Evolutionary conservation across 2,797 vertebrate species (phyloP).

Genomic region (Lacerta viridis): DNA sequence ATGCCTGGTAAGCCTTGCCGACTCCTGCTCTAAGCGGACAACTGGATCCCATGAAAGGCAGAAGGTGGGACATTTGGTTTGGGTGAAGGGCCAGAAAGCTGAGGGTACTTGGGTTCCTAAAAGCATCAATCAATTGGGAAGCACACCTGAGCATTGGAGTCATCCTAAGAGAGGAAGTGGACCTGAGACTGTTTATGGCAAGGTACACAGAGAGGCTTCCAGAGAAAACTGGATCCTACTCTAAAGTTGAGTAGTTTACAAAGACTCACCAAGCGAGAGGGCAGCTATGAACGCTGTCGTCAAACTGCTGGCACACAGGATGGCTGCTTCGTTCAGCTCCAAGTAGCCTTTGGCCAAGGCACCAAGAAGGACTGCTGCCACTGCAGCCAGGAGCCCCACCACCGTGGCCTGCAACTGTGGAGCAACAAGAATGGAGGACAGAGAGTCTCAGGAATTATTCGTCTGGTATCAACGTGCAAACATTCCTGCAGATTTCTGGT

Average conservation of each 20-base stretch:
- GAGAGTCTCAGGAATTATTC: constrained; percentile 25
- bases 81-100: not conserved
- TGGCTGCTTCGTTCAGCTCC: constrained; percentile 87
- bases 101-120: not conserved
- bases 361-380: constrained; percentile 90
- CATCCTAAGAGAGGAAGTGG: not conserved
- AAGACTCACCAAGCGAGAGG: constrained; percentile 88
- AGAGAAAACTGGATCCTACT: not conserved
- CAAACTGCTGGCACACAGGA: constrained; percentile 95
- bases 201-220: not conserved
- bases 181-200: not conserved
- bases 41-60: not conserved
- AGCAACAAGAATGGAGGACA: constrained; percentile 55
- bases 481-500: not conserved
- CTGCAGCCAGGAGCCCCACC: constrained; percentile 93
- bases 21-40: not conserved
- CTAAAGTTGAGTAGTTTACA: not conserved
- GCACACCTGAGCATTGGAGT: not conserved
- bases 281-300: constrained; percentile 93
- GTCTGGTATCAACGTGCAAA: not conserved
- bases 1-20: too few species aligned
- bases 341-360: constrained; percentile 87
- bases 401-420: constrained; percentile 94
- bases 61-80: not conserved
- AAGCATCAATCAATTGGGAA: not conserved